Conservation (phyloP, 2,797 vertebrate genomes). For the Pangasius sanitwongsei region DNA sequence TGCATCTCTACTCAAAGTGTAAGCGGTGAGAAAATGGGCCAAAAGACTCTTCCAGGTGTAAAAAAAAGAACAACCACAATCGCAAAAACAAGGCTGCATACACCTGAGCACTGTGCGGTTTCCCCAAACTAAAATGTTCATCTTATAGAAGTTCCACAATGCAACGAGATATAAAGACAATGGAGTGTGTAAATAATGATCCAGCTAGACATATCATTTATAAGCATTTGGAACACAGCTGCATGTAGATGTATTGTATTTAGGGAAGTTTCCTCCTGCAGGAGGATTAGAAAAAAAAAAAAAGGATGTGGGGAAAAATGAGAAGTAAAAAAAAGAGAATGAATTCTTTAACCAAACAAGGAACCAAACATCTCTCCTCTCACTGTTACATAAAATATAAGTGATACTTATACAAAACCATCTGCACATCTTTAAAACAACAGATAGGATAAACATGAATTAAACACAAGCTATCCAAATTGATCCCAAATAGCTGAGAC, state of each 20-base stretch:
- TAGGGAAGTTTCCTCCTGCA: slow-evolving; percentile 3
- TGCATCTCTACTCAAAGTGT: not conserved
- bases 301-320: not conserved
- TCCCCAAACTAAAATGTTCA: not conserved
- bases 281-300: not conserved
- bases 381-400: not conserved
- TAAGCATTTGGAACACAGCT: not conserved
- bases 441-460: not conserved
- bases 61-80: not conserved
- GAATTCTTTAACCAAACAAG: not conserved
- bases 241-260: not conserved
- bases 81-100: not conserved
- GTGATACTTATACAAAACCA: not conserved
- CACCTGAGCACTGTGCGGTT: not conserved
- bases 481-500: no score
- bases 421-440: not conserved
- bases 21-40: not conserved
- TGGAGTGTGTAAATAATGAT: slow-evolving; percentile 6
- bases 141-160: not conserved
- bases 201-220: not conserved
- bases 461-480: not conserved
- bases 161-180: not conserved
- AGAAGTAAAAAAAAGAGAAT: not conserved
- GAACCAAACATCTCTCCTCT: not conserved
- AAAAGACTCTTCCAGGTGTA: not conserved